These are phyloP conservation scores for Paramisgurnus dabryanus DNA, from an alignment of 2,113 vertebrate species.

Conservation along the genomic window DNA sequence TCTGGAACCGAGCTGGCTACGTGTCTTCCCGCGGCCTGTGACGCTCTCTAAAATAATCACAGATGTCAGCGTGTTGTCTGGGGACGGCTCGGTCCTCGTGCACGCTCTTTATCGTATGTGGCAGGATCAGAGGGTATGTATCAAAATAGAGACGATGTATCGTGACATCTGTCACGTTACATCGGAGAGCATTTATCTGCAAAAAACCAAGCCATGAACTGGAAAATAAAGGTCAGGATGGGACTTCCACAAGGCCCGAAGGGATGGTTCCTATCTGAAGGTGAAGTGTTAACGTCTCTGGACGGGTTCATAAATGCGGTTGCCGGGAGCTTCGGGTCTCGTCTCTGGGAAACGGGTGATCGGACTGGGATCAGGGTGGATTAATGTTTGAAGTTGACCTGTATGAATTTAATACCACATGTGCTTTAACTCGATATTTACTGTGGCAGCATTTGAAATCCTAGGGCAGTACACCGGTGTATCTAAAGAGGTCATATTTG, in stretches of 20 bases:
- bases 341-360: background rate
- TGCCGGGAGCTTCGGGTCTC: background rate
- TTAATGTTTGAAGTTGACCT: slow-evolving; percentile 61
- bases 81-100: slow-evolving; percentile 64
- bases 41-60: slow-evolving; percentile 74
- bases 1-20: slow-evolving; percentile 46
- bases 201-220: slow-evolving; percentile 76
- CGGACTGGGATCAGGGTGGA: slow-evolving; percentile 56
- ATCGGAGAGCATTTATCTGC: slow-evolving; percentile 78
- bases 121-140: slow-evolving; percentile 80
- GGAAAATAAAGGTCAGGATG: slow-evolving; percentile 81
- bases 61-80: slow-evolving; percentile 69
- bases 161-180: slow-evolving; percentile 79
- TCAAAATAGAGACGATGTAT: slow-evolving; percentile 74
- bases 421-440: slow-evolving; percentile 49
- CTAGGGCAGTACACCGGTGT: no score
- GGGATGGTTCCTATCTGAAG: slow-evolving; percentile 47
- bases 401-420: slow-evolving; percentile 61
- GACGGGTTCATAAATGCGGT: slow-evolving; percentile 49
- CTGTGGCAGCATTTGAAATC: slow-evolving; percentile 48
- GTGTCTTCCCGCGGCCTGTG: slow-evolving; percentile 59
- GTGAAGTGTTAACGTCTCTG: slow-evolving; percentile 57
- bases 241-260: slow-evolving; percentile 64
- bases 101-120: slow-evolving; percentile 75
- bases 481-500: no score